These are phyloP conservation scores for Potorous gilbertii DNA, from an alignment of 2,797 vertebrate genomes.

Conservation along the genomic window DNA sequence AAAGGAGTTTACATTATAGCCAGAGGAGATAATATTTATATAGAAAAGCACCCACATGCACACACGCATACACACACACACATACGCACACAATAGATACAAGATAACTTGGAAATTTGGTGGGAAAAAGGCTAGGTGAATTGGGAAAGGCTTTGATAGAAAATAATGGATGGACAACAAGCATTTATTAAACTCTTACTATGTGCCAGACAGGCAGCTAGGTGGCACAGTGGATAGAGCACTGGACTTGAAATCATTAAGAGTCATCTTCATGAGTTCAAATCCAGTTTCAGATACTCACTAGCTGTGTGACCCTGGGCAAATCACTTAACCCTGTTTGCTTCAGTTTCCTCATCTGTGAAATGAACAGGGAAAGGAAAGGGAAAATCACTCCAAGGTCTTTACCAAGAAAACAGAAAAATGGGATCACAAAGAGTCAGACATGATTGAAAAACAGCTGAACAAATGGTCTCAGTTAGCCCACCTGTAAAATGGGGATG, in stretches of 20 bases:
- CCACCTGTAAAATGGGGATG: background rate
- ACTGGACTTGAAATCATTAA: too few species aligned
- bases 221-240: too few species aligned
- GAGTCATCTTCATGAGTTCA: background rate
- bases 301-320: background rate
- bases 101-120: background rate
- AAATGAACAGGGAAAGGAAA: too few species aligned
- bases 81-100: background rate
- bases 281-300: background rate
- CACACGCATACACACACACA: too few species aligned
- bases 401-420: too few species aligned
- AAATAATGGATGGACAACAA: background rate
- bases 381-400: too few species aligned
- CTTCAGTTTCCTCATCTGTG: background rate
- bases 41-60: too few species aligned
- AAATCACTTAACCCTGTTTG: background rate
- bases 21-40: background rate
- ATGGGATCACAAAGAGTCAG: too few species aligned
- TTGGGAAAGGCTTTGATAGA: background rate
- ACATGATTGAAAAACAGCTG: too few species aligned
- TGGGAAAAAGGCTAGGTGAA: background rate
- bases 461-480: background rate
- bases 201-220: too few species aligned
- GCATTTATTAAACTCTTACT: too few species aligned
- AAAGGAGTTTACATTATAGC: background rate